phyloP scores from a whole-genome alignment of 2,888 invertebrate genomes.

The Drosophila recens region DNA sequence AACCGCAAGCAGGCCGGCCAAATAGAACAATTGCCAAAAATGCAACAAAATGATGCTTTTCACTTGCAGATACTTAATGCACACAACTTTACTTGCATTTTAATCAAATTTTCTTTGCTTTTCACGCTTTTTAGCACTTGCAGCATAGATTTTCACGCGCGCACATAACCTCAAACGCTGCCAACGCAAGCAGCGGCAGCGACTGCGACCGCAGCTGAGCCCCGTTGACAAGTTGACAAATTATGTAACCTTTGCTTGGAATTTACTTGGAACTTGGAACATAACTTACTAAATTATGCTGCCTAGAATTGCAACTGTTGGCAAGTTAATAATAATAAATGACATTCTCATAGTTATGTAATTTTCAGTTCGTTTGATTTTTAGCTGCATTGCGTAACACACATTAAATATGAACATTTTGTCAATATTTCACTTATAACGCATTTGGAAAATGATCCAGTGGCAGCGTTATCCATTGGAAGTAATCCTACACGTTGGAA shows the following conservation, averaged over 20 bases:
- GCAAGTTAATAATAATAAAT: neutral
- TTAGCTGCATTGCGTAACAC: slow-evolving; percentile 66
- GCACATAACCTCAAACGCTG: slow-evolving; percentile 75
- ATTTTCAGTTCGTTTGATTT: slow-evolving; percentile 28
- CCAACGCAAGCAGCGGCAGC: slow-evolving; percentile 25
- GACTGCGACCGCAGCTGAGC: slow-evolving; percentile 7
- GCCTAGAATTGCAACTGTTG: neutral
- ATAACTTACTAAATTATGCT: slow-evolving; percentile 12
- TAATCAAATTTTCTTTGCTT: neutral
- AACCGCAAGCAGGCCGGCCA: slow-evolving; percentile 28
- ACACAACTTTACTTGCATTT: neutral
- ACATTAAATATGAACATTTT: slow-evolving; percentile 31
- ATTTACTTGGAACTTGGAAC: neutral
- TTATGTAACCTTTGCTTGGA: slow-evolving; percentile 64
- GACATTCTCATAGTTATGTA: slow-evolving; percentile 44
- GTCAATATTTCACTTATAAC: slow-evolving; percentile 16
- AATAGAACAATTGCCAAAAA: neutral
- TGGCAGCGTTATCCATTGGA: slow-evolving; percentile 10
- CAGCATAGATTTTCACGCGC: slow-evolving; percentile 18
- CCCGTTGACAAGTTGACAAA: slow-evolving; percentile 33
- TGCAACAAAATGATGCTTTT: neutral
- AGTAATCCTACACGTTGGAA: neutral
- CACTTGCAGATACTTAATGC: slow-evolving; percentile 2
- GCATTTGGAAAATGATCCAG: neutral
- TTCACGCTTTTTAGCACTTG: neutral